Percentiles rank a stretch among this genome's conserved stretches.
phyloP scores from a whole-genome alignment of 1,140 invertebrate genomes.

The Pseudomyrmex dendroicus region DNA sequence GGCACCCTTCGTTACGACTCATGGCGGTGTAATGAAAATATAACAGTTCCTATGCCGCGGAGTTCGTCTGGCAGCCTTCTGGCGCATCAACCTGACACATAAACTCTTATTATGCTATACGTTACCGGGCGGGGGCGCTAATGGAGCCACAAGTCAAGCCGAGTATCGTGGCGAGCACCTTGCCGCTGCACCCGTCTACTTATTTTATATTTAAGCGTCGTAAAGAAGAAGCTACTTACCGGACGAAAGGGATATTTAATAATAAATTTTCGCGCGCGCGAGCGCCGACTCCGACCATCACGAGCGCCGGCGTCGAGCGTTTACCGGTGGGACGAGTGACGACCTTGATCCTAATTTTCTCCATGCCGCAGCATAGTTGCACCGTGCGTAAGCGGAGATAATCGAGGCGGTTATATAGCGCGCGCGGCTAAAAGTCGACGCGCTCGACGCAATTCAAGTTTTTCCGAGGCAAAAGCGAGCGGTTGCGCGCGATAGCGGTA shows the following conservation, averaged over 20 bases:
- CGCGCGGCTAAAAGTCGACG: conserved; percentile 16
- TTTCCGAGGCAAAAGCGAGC: neutral
- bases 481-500: neutral
- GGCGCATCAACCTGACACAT: conserved; percentile 85
- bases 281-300: conserved; percentile 49
- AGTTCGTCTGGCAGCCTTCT: conserved; percentile 84
- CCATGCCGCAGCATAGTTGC: neutral
- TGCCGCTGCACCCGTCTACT: conserved; percentile 81
- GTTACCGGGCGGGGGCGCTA: conserved; percentile 83
- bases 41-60: conserved; percentile 83
- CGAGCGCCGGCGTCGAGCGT: conserved; percentile 48
- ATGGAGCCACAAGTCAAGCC: conserved; percentile 85
- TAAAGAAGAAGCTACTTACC: conserved; percentile 85
- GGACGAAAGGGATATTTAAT: conserved; percentile 79
- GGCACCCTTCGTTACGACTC: conserved; percentile 72
- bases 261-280: conserved; percentile 71
- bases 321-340: conserved; percentile 48
- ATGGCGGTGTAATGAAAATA: conserved; percentile 83
- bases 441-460: conserved; percentile 30
- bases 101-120: conserved; percentile 86
- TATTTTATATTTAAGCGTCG: conserved; percentile 85
- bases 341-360: conserved; percentile 57
- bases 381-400: conserved; percentile 19
- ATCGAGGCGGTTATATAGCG: conserved; percentile 10
- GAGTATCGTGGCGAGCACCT: conserved; percentile 76